Evolutionary conservation across 2,113 vertebrate species (phyloP), one percentile per base, ranked within the genome.

Genomic region (Collichthys lucidus): DNA sequence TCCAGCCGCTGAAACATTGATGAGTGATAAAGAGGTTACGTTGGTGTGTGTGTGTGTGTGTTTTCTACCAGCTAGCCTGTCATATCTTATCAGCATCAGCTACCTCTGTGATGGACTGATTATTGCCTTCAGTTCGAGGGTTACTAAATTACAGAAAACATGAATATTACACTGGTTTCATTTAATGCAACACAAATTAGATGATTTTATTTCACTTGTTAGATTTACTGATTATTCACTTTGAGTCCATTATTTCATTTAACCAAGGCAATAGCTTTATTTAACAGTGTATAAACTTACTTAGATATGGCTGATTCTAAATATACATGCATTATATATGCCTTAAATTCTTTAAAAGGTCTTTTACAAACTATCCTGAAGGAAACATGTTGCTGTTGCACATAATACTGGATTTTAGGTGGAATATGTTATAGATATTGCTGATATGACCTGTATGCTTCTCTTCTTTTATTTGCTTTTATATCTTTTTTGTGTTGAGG

Each of bases 1-100:
- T 8, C 17, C 67, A 26, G 80, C 69, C 42, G 42, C 19, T 74
- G 71, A 84, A 82, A 82, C 44, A 72, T 42, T 12, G 72, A 76
- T 77, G 78, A 73, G 69, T 63, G 90, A 91, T 88, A 86, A 92
- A 87, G 73, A 88, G 79, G 85, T 57, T 47, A 71, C 9, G 56
- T 62, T 69, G 42, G 69, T 69, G 50, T n/a, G 3, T 74, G 52
- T 55, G 52, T 50, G 49, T 55, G 47, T 60, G 67, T 73, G 29
- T 44, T 50, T 73, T 12, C 53, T 15, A 46, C 65, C 65, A 19
- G 70, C 62, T 29, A 40, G 68, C 31, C 79, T 90, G 86, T 89
- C 85, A 72, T 44, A 79, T 83, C 66, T 77, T 57, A 85, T 92
- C 81, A 84, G 69, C 80, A 76, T 90, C 87, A 90, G 40, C 71